Evolutionary conservation across 2,797 vertebrate genomes (phyloP), one percentile per base, ranked within the genome.

Genomic region (Coreius guichenoti): DNA sequence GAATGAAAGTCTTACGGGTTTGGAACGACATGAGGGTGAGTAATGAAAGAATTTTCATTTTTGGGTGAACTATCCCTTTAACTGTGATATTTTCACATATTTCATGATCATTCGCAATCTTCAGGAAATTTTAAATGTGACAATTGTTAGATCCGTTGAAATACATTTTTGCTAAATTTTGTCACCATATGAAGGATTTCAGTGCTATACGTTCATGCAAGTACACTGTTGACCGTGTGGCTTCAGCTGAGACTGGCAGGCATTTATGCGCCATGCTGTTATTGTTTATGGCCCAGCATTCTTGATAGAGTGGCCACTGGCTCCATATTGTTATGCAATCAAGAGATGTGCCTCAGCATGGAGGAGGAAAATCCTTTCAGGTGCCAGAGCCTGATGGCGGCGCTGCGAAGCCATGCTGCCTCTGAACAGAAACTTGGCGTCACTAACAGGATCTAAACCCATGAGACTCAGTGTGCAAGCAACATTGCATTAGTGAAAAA

Each of bases 271-370:
- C 11, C 72, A 56, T 58, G 61, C 80, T 73, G 82, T 82, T 81
- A 78, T 86, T 91, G 90, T 86, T 83, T 86, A 85, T 81, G 79
- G 68, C 31, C 58, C 81, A 8, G 26, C 81, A 76, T 84, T 79
- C 39, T 80, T 86, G 76, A 89, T 82, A 51, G 88, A 88, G 86
- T 61, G 82, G 80, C 88, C 26, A 33, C 81, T 90, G 91, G 90
- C 87, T 86, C 87, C 47, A 54, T 74, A 89, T 70, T 89, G 88
- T 93, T 90, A 89, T 87, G 88, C 87, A 93, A 92, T 92, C 89
- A 88, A 87, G 9, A 91, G 63, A 79, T 86, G 89, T 80, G 36
- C 81, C 88, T 90, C 86, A 31, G 84, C 86, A 87, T 84, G 86
- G 75, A 84, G 33, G 54, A 86, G 65, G 80, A 89, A 70, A 77